Evolutionary conservation across 1,140 invertebrate genomes (phyloP), one percentile per base, ranked within the genome.

Genomic region (Augochlora pura): DNA sequence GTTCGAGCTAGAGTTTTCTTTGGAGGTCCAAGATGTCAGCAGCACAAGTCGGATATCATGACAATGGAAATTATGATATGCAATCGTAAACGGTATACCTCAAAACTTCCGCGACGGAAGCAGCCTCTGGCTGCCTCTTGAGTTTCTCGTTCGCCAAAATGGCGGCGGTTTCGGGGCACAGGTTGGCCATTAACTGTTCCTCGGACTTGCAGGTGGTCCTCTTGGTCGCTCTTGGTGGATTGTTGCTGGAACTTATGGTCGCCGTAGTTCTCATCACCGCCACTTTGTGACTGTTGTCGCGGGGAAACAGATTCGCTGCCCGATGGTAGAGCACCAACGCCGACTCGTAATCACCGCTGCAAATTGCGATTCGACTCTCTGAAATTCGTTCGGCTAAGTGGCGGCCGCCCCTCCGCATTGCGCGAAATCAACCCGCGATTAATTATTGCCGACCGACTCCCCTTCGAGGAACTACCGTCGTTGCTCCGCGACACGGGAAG

Each of bases 261-360:
- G 81, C 79, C 21, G 82, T 73, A n/a, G 87, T 87, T 9, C 84
- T 82, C 57, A 78, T 79, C 0, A 80, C 86, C 0, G 89, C 89
- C 4, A 86, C 80, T 27, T 42, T 66, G 59, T 91, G 89, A 21
- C 65, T 83, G 12, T 69, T 71, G 62, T 91, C 87, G 9, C 80
- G 81, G 1, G 91, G 90, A 67, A 71, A 88, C 9, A 88, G 57
- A 27, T 27, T 81, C n/a, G 86, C 85, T 0, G 90, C 90, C 64
- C 89, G 86, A 59, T 92, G 87, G 76, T 91, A 91, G 14, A 92
- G 80, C 8, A 91, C 81, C 67, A 92, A 76, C n/a, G 90, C 90
- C 14, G 86, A 77, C 74, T 92, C 90, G 84, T 90, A 92, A 84
- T 92, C 86, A 16, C 89, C 90, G 63, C 90, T 92, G 74, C 59